These are phyloP conservation scores for Cerceris ruficornis DNA, from an alignment of 2,888 invertebrate species.

Conservation along the genomic window DNA sequence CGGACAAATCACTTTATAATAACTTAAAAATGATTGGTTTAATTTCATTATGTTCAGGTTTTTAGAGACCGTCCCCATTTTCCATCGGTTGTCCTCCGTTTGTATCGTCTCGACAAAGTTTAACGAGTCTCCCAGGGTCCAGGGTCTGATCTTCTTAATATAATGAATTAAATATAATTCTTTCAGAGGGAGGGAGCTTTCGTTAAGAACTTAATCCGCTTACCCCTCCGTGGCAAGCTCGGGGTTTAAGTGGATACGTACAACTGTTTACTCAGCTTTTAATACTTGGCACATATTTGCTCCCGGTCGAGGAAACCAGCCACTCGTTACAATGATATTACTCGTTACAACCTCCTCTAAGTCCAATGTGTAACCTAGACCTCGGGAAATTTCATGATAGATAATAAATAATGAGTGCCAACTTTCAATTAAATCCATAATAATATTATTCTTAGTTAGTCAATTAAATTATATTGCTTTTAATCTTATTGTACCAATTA, in stretches of 20 bases:
- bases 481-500: too few relatives aligned
- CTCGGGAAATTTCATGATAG: not conserved
- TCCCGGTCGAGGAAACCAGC: not conserved
- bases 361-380: not conserved
- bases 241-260: slow-evolving; percentile 1
- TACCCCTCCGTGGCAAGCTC: slow-evolving; percentile 1
- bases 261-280: slow-evolving; percentile 10
- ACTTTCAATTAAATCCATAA: too few relatives aligned
- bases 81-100: too few relatives aligned
- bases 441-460: too few relatives aligned
- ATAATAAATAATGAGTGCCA: too few relatives aligned
- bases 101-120: slow-evolving; percentile 1
- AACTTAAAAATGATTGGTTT: too few relatives aligned
- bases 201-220: slow-evolving; percentile 13
- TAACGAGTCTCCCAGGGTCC: not conserved
- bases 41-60: too few relatives aligned
- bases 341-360: not conserved
- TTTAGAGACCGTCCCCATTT: too few relatives aligned
- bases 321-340: slow-evolving; percentile 4
- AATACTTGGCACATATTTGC: slow-evolving; percentile 11
- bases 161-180: slow-evolving; percentile 6
- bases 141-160: not conserved
- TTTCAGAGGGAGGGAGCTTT: slow-evolving; percentile 1
- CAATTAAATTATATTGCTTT: too few relatives aligned
- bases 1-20: too few relatives aligned